phyloP scores from a whole-genome alignment of 2,113 vertebrate species.

The Corythornis madagascariensis region DNA sequence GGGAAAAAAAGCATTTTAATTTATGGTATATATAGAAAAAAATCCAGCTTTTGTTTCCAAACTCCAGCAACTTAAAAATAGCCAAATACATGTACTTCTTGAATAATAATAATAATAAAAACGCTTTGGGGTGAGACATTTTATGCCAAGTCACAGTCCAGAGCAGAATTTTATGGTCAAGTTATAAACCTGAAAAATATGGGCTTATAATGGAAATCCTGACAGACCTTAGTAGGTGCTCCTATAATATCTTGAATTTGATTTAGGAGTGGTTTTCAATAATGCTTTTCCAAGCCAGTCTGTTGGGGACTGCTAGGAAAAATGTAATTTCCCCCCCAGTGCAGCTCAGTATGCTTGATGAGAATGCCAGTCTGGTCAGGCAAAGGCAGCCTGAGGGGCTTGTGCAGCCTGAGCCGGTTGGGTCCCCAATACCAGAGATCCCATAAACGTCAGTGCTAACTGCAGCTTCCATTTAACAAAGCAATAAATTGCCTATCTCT shows the following conservation, averaged over 20 bases:
- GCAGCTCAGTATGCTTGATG: slow-evolving; percentile 30
- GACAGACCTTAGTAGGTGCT: slow-evolving; percentile 62
- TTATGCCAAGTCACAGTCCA: slow-evolving; percentile 63
- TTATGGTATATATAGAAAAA: neutral
- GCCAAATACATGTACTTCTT: slow-evolving; percentile 46
- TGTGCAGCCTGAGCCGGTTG: neutral
- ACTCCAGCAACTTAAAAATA: slow-evolving; percentile 57
- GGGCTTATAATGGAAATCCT: slow-evolving; percentile 75
- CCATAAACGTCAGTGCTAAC: slow-evolving; percentile 10
- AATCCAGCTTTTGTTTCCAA: slow-evolving; percentile 39
- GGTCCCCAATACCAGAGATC: neutral
- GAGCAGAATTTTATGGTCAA: slow-evolving; percentile 45
- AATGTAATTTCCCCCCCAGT: neutral
- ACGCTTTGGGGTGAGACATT: slow-evolving; percentile 64
- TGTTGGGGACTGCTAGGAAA: slow-evolving; percentile 27
- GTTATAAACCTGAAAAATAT: slow-evolving; percentile 74
- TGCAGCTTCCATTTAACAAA: slow-evolving; percentile 3
- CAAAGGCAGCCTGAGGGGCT: neutral
- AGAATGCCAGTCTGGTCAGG: neutral
- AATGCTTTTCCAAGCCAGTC: slow-evolving; percentile 67
- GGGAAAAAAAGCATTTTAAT: slow-evolving; percentile 38
- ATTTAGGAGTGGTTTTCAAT: slow-evolving; percentile 77
- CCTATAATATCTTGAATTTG: slow-evolving; percentile 73
- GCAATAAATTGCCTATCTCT: slow-evolving; percentile 3
- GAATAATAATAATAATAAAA: slow-evolving; percentile 60